A percentile compares a stretch with the other conserved stretches of the same genome.
Evolutionary conservation across 2,888 invertebrate species (phyloP).

Genomic region (Lepetodrilus schrolli): DNA sequence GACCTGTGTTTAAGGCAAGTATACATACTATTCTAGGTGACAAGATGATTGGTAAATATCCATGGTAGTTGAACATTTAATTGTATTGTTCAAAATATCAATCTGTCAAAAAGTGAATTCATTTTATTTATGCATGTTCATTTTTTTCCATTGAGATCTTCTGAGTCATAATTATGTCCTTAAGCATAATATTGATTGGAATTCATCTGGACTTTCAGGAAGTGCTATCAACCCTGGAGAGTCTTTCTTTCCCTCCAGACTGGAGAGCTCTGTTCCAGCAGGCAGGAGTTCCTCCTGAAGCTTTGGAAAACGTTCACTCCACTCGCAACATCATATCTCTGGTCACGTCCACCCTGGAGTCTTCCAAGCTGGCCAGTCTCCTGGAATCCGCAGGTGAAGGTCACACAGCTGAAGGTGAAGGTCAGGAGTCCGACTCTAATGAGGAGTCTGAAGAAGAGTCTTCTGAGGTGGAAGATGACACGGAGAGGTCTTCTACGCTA

Average conservation of each 20-base stretch:
- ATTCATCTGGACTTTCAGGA: conserved; percentile 53
- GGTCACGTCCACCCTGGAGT: conserved; percentile 56
- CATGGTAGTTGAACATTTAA: background rate
- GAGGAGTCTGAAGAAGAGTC: conserved; percentile 17
- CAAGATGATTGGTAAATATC: background rate
- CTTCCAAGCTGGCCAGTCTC: conserved; percentile 24
- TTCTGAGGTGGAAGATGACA: conserved; percentile 17
- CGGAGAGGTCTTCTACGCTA: background rate
- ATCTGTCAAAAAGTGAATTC: too few relatives aligned
- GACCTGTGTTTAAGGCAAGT: conserved; percentile 67
- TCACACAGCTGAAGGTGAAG: background rate
- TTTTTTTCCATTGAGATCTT: background rate
- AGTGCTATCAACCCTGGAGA: conserved; percentile 57
- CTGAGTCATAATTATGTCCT: background rate
- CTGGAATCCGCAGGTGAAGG: background rate
- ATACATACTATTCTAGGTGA: background rate
- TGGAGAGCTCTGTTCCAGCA: conserved; percentile 64
- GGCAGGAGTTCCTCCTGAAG: conserved; percentile 60
- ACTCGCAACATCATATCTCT: conserved; percentile 64
- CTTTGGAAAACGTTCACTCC: conserved; percentile 62
- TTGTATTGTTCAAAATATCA: background rate
- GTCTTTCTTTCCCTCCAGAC: conserved; percentile 62
- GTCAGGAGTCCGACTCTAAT: background rate
- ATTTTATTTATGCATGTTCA: background rate
- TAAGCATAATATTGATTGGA: background rate